A percentile compares a stretch with the other conserved stretches of the same genome.
These are phyloP conservation scores for Chelmon rostratus DNA, from an alignment of 2,797 vertebrate species.

Conservation along the genomic window DNA sequence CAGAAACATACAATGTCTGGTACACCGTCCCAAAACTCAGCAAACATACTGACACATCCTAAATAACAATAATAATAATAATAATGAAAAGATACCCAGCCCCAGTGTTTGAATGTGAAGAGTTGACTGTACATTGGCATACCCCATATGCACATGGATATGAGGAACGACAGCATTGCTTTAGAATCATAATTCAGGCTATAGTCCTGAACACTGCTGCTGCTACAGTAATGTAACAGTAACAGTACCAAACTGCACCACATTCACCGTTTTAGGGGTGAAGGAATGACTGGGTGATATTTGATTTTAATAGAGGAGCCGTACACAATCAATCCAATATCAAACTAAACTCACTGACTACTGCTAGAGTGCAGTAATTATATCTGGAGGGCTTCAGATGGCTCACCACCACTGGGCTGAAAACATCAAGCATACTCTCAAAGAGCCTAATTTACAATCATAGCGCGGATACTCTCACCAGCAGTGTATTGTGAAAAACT, in stretches of 20 bases:
- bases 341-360: conserved; percentile 2
- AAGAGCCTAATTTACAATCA: conserved; percentile 58
- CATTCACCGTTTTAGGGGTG: not conserved
- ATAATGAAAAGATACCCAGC: not conserved
- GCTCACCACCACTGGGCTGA: conserved; percentile 17
- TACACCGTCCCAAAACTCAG: no score
- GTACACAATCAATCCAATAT: conserved; percentile 2
- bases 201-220: no score
- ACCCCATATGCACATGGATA: not conserved
- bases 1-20: no score
- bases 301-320: not conserved
- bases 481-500: conserved; percentile 23
- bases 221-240: no score
- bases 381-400: conserved; percentile 30
- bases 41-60: no score
- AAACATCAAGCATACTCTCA: conserved; percentile 24
- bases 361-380: conserved; percentile 34
- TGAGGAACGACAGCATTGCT: not conserved
- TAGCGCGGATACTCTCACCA: conserved; percentile 9
- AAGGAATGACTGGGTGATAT: conserved; percentile 1
- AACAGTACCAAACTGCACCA: not conserved
- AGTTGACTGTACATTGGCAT: not conserved
- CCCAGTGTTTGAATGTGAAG: not conserved
- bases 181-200: not conserved
- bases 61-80: no score